phyloP scores from a whole-genome alignment of 2,888 invertebrate genomes.

The Calameuta idolon region DNA sequence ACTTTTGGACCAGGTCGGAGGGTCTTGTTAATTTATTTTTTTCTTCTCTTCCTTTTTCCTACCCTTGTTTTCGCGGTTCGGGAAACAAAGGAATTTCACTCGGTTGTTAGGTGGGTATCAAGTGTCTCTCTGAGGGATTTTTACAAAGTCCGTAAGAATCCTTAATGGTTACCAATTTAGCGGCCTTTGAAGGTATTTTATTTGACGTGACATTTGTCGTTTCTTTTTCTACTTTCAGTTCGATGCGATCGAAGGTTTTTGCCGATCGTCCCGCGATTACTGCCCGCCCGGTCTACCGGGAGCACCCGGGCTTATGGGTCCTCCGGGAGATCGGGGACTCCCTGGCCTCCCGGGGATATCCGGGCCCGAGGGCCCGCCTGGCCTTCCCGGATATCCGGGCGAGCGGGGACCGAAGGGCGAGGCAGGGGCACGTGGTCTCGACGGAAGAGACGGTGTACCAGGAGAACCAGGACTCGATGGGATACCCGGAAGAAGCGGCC shows the following conservation, averaged over 20 bases:
- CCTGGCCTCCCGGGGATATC: slow-evolving; percentile 77
- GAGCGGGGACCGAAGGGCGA: slow-evolving; percentile 77
- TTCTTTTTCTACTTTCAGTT: slow-evolving; percentile 71
- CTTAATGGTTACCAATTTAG: too few relatives aligned
- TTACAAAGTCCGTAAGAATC: too few relatives aligned
- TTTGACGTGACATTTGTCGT: slow-evolving; percentile 6
- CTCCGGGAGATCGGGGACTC: slow-evolving; percentile 73
- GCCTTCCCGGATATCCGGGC: slow-evolving; percentile 69
- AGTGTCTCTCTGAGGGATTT: too few relatives aligned
- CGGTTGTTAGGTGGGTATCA: too few relatives aligned
- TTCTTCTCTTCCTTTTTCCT: too few relatives aligned
- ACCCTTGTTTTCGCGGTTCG: too few relatives aligned
- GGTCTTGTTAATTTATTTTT: too few relatives aligned
- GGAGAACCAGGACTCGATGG: slow-evolving; percentile 93
- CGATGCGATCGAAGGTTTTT: slow-evolving; percentile 86
- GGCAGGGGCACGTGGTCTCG: slow-evolving; percentile 79
- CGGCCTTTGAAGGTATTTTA: neutral
- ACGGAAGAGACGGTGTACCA: slow-evolving; percentile 90
- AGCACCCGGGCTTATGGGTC: slow-evolving; percentile 68
- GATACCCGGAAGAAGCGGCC: slow-evolving; percentile 86
- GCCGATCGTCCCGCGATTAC: slow-evolving; percentile 84
- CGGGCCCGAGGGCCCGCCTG: slow-evolving; percentile 79
- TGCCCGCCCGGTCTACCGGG: slow-evolving; percentile 80
- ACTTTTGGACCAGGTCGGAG: too few relatives aligned
- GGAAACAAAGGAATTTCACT: too few relatives aligned